Base-by-base conservation (phyloP, 2,113 vertebrate genomes). In the Conger conger region DNA sequence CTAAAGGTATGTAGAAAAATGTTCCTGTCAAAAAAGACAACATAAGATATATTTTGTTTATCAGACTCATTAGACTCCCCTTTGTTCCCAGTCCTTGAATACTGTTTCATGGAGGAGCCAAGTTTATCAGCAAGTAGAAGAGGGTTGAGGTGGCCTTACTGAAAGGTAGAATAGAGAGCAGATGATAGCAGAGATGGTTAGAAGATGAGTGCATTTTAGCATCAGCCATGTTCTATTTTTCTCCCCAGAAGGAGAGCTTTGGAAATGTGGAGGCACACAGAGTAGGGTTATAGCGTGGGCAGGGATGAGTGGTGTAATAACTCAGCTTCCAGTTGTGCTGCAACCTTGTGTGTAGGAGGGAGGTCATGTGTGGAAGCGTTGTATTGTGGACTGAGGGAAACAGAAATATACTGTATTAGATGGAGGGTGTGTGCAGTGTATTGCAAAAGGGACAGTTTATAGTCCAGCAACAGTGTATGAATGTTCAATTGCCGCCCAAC, bases 131-230 rank as follows among this genome's bases (percentile, higher is more conserved):
- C 92, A 87, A 94, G 54, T 35, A 86, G 84, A 60, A 95, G 94
- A 0, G 94, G 94, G 82, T 84, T 92, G 68, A 94, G 92, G 84
- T 90, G 91, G 88, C 93, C 92, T 73, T 50, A 86, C 94, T 95
- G 84, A 83, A 84, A 57, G 9, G 40, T 76, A 78, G 73, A 78
- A 18, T 76, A 5, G 42, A 84, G n/a, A 53, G 9, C 79, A 80
- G 79, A 80, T 16, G 40, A 80, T 78, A 78, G 3, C 79, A 45
- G 79, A 50, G 38, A 30, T 20, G 40, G 68, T 6, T 33, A 76
- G 30, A 83, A 76, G 33, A 53, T 9, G 27, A 76, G 68, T 20
- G 7, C 30, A 20, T 15, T 36, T 77, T 38, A 30, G 4, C n/a
- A 18, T 79, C 38, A 79, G 78, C 36, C 9, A 79, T 7, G 23